A percentile compares a stretch with the other conserved stretches of the same genome.
phyloP scores from a whole-genome alignment of 2,888 invertebrate genomes.

The Rhingia rostrata region DNA sequence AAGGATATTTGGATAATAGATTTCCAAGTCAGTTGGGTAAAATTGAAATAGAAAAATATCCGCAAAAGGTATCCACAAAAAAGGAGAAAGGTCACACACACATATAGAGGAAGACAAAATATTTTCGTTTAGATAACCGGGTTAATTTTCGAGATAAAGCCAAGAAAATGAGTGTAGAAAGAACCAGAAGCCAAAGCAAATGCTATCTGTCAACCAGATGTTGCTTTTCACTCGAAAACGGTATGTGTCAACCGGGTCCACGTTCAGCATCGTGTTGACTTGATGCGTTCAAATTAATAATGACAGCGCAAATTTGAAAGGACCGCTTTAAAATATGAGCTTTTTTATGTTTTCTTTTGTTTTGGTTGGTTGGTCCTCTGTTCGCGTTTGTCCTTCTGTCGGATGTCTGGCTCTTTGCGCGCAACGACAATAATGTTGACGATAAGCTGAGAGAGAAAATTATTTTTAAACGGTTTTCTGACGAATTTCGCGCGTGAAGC shows the following conservation, averaged over 20 bases:
- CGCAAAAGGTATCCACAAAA: slow-evolving; percentile 33
- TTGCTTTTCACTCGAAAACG: slow-evolving; percentile 66
- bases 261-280: slow-evolving; percentile 38
- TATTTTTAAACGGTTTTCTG: slow-evolving; percentile 55
- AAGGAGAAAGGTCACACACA: slow-evolving; percentile 32
- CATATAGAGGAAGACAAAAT: slow-evolving; percentile 28
- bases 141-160: slow-evolving; percentile 58
- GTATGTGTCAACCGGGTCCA: slow-evolving; percentile 57
- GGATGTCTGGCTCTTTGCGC: too few species aligned
- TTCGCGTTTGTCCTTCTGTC: slow-evolving; percentile 39
- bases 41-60: slow-evolving; percentile 50
- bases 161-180: background rate
- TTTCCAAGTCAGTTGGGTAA: slow-evolving; percentile 46
- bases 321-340: slow-evolving; percentile 71
- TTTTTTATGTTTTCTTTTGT: slow-evolving; percentile 11
- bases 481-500: background rate
- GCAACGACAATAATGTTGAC: background rate
- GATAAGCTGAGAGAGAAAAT: slow-evolving; percentile 41
- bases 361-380: background rate
- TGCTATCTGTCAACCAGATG: slow-evolving; percentile 60
- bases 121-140: slow-evolving; percentile 60
- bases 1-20: slow-evolving; percentile 54
- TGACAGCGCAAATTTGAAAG: slow-evolving; percentile 70
- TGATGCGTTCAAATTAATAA: slow-evolving; percentile 73
- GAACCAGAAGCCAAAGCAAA: slow-evolving; percentile 36